phyloP scores from a whole-genome alignment of 1,140 invertebrate genomes.

The Cryptotermes secundus region DNA sequence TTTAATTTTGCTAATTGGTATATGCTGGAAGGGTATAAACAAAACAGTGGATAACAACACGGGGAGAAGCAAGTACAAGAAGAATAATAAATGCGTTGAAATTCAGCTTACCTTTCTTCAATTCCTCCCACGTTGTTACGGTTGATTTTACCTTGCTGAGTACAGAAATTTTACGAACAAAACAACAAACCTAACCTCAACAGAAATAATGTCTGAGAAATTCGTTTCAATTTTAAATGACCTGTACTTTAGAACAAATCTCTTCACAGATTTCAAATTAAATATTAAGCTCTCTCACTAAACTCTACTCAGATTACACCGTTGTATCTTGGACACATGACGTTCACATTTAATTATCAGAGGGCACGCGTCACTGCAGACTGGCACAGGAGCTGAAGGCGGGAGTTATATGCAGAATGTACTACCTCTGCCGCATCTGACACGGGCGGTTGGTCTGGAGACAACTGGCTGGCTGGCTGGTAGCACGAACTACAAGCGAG shows the following conservation, averaged over 20 bases:
- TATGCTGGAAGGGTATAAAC: too few relatives aligned
- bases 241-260: neutral
- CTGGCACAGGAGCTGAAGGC: neutral
- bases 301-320: neutral
- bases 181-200: conserved; percentile 12
- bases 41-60: too few relatives aligned
- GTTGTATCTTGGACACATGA: neutral
- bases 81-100: too few relatives aligned
- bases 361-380: neutral
- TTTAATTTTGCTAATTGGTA: too few relatives aligned
- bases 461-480: neutral
- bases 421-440: neutral
- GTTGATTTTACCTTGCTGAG: neutral
- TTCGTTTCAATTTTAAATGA: neutral
- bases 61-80: too few relatives aligned
- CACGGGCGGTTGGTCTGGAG: neutral
- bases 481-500: neutral
- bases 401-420: neutral
- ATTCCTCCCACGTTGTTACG: conserved; percentile 9
- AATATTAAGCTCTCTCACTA: neutral
- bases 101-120: neutral
- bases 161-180: neutral
- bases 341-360: neutral
- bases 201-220: neutral
- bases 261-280: neutral